Evolutionary conservation across 2,113 vertebrate species (phyloP).

Genomic region (Aramus guarauna): DNA sequence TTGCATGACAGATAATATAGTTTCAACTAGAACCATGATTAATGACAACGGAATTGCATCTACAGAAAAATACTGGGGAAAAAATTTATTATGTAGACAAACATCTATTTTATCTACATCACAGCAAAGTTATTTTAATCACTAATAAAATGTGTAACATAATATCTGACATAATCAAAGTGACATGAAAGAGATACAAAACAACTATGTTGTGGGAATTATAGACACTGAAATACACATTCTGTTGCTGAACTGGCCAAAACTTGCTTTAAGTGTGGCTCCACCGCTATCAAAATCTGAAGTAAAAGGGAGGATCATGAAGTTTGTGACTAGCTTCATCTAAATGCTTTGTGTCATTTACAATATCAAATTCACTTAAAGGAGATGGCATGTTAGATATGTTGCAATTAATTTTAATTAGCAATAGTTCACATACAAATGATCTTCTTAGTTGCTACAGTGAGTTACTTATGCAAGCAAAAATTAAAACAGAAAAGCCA

Average conservation of each 20-base stretch:
- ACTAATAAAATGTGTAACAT: background rate
- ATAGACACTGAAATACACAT: background rate
- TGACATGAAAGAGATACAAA: background rate
- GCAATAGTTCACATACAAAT: background rate
- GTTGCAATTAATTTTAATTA: background rate
- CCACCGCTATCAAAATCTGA: background rate
- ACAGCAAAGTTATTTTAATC: background rate
- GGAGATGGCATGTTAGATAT: background rate
- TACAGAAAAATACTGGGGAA: background rate
- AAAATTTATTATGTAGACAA: background rate
- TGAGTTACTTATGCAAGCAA: background rate
- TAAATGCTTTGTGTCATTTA: background rate
- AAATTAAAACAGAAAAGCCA: background rate
- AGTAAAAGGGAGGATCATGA: background rate
- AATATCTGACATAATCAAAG: background rate
- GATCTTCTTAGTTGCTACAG: background rate
- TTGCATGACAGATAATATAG: background rate
- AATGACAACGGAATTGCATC: background rate
- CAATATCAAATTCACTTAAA: background rate
- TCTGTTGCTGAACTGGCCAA: background rate
- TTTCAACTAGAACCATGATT: background rate
- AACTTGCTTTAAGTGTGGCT: background rate
- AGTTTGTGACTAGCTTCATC: background rate
- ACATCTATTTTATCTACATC: background rate
- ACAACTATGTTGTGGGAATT: background rate